phyloP scores from a whole-genome alignment of 2,113 vertebrate genomes.

The Aspiorhynchus laticeps region DNA sequence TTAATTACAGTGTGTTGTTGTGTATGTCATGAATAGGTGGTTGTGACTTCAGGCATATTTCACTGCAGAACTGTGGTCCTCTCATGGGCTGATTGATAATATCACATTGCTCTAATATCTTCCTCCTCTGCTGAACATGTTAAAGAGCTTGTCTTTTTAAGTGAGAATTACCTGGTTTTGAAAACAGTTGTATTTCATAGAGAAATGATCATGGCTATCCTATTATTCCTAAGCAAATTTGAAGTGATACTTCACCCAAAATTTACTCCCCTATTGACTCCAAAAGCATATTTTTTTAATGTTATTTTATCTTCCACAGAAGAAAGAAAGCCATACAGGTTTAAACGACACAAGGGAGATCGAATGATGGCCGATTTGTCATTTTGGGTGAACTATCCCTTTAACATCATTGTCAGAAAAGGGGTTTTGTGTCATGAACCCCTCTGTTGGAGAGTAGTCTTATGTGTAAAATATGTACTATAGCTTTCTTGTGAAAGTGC shows the following conservation, averaged over 20 bases:
- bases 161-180: neutral
- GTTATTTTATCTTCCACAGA: neutral
- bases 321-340: neutral
- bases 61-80: neutral
- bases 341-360: neutral
- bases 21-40: neutral
- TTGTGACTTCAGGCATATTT: constrained; percentile 10
- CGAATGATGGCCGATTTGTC: neutral
- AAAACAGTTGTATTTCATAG: neutral
- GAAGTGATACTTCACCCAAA: neutral
- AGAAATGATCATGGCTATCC: no score
- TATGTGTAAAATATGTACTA: neutral
- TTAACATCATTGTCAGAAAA: neutral
- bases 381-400: neutral
- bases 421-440: neutral
- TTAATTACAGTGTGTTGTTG: neutral
- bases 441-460: neutral
- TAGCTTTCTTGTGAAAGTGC: neutral
- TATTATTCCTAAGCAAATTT: neutral
- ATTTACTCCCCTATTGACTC: no score
- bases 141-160: neutral
- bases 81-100: neutral
- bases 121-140: neutral
- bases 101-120: neutral
- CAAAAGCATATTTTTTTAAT: no score